Percentiles rank a stretch among this genome's conserved stretches.
Conservation (phyloP, 2,113 vertebrate genomes). For the Psilopsiagon aurifrons region DNA sequence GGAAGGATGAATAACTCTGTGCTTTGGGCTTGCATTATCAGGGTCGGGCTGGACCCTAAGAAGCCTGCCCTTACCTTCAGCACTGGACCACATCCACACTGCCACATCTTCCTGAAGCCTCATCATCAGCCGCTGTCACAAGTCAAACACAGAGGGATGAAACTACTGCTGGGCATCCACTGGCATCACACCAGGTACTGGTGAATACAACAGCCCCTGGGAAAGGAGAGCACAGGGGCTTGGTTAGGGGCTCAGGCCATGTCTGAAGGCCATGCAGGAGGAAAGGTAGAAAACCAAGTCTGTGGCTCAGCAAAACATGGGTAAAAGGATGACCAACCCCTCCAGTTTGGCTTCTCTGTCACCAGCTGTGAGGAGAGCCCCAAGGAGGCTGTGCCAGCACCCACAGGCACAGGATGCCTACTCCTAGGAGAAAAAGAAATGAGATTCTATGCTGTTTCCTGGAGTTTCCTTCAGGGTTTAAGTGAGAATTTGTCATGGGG, state of each 20-base stretch:
- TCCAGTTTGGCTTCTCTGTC: not conserved
- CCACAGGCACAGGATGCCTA: fast-evolving
- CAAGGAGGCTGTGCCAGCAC: not conserved
- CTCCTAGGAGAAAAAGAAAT: not conserved
- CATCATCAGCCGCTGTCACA: not conserved
- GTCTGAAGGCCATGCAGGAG: not conserved
- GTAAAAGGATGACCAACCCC: not conserved
- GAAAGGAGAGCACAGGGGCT: not conserved
- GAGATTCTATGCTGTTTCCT: fast-evolving
- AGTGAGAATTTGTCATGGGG: not conserved
- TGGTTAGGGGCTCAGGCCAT: not conserved
- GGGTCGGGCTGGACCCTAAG: no score
- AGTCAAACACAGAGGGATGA: not conserved
- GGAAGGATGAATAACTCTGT: not conserved
- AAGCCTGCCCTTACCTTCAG: not conserved
- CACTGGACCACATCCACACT: fast-evolving
- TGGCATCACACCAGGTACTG: not conserved
- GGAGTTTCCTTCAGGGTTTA: not conserved
- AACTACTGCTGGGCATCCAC: not conserved
- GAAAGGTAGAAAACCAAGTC: not conserved
- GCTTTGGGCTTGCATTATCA: not conserved
- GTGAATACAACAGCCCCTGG: not conserved
- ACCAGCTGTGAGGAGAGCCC: not conserved
- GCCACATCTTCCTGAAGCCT: not conserved
- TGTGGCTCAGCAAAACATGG: not conserved